These are phyloP conservation scores for Drosophila auraria DNA, from an alignment of 1,140 invertebrate species.

Conservation along the genomic window DNA sequence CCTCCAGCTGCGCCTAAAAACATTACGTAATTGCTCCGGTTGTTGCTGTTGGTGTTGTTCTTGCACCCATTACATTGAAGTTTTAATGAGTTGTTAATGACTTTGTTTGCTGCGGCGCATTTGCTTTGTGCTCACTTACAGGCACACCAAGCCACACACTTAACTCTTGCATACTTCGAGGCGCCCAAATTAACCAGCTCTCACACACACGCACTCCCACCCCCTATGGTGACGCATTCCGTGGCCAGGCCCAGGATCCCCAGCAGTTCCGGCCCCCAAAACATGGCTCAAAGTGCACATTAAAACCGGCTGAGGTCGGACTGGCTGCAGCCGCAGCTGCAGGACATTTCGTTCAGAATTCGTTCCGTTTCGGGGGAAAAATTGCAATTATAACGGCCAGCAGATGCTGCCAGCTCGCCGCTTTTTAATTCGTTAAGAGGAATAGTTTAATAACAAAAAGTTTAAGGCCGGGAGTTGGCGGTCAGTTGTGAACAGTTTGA, in stretches of 20 bases:
- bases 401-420: conserved; percentile 24
- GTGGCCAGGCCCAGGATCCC: conserved; percentile 19
- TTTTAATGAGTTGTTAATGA: conserved; percentile 68
- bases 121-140: conserved; percentile 29
- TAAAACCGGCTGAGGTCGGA: conserved; percentile 40
- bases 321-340: conserved; percentile 32
- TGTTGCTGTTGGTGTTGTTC: conserved; percentile 22
- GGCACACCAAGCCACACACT: conserved; percentile 17
- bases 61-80: conserved; percentile 53
- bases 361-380: conserved; percentile 9
- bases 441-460: conserved; percentile 33
- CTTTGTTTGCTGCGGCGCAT: conserved; percentile 44
- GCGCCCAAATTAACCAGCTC: conserved; percentile 45
- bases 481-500: not conserved
- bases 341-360: conserved; percentile 38
- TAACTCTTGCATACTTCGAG: conserved; percentile 43
- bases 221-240: conserved; percentile 11
- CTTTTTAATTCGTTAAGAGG: conserved; percentile 23
- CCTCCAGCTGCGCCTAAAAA: conserved; percentile 50
- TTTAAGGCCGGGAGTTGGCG: not conserved
- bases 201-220: not conserved
- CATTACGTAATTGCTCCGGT: conserved; percentile 47
- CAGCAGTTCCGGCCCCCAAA: not conserved
- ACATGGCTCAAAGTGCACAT: conserved; percentile 44
- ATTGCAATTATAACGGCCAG: conserved; percentile 38